These are phyloP conservation scores for Drosophila insularis DNA, from an alignment of 1,140 invertebrate genomes.

Conservation along the genomic window DNA sequence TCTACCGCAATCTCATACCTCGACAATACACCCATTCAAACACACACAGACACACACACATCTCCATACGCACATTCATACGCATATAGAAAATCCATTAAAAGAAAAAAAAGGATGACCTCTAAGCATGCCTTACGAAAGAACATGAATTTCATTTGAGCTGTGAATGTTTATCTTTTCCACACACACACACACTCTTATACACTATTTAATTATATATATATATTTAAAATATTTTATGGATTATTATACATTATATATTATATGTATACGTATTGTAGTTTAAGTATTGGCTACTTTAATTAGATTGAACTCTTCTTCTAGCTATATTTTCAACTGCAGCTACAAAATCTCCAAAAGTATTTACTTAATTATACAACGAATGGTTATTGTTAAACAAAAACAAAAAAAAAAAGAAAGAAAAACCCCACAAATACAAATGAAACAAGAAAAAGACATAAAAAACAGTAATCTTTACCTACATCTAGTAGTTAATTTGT, in stretches of 20 bases:
- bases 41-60: conserved; percentile 12
- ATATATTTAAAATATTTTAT: conserved; percentile 13
- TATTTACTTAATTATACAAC: conserved; percentile 60
- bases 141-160: conserved; percentile 36
- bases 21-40: not conserved
- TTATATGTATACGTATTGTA: conserved; percentile 28
- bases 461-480: conserved; percentile 24
- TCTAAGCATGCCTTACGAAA: conserved; percentile 27
- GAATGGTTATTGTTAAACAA: conserved; percentile 16
- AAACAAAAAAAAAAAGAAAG: conserved; percentile 5
- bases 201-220: not conserved
- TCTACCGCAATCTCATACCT: conserved; percentile 13
- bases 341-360: conserved; percentile 53
- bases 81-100: conserved; percentile 10
- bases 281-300: conserved; percentile 9
- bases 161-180: conserved; percentile 60
- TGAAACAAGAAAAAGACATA: not conserved
- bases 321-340: conserved; percentile 16
- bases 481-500: conserved; percentile 9
- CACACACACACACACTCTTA: not conserved
- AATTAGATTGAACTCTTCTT: conserved; percentile 25
- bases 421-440: not conserved
- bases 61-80: conserved; percentile 32
- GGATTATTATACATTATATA: conserved; percentile 22
- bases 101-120: conserved; percentile 12